These are phyloP conservation scores for Stenopsyche tienmushanensis DNA, from an alignment of 1,140 invertebrate species.

Conservation along the genomic window DNA sequence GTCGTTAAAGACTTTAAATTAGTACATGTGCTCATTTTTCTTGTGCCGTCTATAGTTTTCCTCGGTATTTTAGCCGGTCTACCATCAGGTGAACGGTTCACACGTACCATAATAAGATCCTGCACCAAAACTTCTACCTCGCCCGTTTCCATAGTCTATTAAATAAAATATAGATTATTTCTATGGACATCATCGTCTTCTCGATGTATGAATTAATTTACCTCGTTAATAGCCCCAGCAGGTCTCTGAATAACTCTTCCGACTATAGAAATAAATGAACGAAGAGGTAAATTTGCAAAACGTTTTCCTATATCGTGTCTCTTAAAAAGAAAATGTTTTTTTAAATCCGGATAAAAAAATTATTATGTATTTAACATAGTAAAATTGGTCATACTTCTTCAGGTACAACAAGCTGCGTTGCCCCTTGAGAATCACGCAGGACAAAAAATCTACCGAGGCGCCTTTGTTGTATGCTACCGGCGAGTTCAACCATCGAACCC, in stretches of 20 bases:
- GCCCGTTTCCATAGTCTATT: slow-evolving; percentile 48
- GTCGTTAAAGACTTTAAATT: slow-evolving; percentile 19
- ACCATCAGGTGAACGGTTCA: slow-evolving; percentile 40
- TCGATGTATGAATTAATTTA: slow-evolving; percentile 7
- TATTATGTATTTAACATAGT: not conserved
- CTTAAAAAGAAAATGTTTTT: slow-evolving; percentile 33
- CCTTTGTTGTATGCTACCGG: slow-evolving; percentile 48
- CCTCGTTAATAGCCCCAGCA: slow-evolving; percentile 46
- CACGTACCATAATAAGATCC: slow-evolving; percentile 47
- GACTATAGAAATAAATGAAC: slow-evolving; percentile 48
- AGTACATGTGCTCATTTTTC: slow-evolving; percentile 42
- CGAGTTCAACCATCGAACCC: slow-evolving; percentile 48
- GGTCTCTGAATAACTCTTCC: slow-evolving; percentile 48
- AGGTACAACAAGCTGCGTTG: slow-evolving; percentile 48
- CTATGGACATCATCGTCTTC: too few species aligned
- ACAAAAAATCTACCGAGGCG: slow-evolving; percentile 49
- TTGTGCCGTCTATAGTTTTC: too few species aligned
- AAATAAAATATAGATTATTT: not conserved
- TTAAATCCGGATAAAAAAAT: slow-evolving; percentile 15
- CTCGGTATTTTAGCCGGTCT: not conserved
- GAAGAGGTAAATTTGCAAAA: slow-evolving; percentile 50
- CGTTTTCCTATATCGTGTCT: slow-evolving; percentile 48
- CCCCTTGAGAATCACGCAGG: slow-evolving; percentile 48
- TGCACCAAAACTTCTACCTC: slow-evolving; percentile 51
- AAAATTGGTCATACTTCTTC: slow-evolving; percentile 44